Evolutionary conservation across 2,888 invertebrate species (phyloP), one percentile per base, ranked within the genome.

Genomic region (Agonopterix heracliana): DNA sequence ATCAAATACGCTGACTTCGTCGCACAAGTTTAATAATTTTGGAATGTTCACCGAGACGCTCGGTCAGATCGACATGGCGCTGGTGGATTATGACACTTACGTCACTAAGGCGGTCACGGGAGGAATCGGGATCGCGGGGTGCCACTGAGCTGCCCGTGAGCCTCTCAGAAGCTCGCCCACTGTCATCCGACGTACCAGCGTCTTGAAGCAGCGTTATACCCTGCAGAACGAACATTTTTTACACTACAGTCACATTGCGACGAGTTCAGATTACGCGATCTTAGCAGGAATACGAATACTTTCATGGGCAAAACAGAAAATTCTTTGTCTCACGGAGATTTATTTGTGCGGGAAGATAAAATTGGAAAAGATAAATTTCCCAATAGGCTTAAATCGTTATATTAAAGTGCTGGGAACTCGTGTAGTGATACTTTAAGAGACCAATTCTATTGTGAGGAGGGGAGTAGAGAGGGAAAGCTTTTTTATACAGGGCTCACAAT

Each of bases 171-270:
- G 94, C 94, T 83, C 94, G 90, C 72, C 94, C 94, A 89, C 94
- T 94, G 88, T 94, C 94, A 89, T 94, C 94, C 81, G 94, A 94
- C 78, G 94, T 94, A 76, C 94, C 94, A 83, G 94, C 93, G 90
- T 94, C 94, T 81, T 91, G 91, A 80, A 91, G 90, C 85, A 92
- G 90, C 81, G 92, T 91, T 83, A 93, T 91, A 87, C 92, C 92
- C 93, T 94, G 88, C 42, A 49, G 11, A 52, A 48, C 46, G 11
- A 44, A 48, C 8, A 36, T 48, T 51, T 49, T 55, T 26, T 47
- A 49, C 55, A 57, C 38, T 10, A 10, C 38, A 38, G 38, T 38
- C 44, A 51, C 48, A 50, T 48, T 48, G 36, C 46, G 41, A 41
- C 43, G 17, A 42, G 41, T 34, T 10, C 34, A 4, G 11, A 44